These are phyloP conservation scores for Platorchestia sp. DNA, from an alignment of 1,140 invertebrate genomes.

Conservation along the genomic window DNA sequence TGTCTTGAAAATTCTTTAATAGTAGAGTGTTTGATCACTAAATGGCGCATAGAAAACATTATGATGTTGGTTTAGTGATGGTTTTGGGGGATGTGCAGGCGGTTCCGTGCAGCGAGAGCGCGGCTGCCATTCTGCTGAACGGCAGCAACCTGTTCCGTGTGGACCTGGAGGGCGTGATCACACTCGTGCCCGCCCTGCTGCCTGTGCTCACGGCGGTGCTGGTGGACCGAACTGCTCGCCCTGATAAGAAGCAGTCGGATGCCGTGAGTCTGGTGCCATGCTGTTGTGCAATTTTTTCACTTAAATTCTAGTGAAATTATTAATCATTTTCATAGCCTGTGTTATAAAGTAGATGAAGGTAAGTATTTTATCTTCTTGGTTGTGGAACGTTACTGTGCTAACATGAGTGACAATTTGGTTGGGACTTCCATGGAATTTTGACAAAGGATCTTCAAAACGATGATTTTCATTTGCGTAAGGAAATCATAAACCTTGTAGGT, in stretches of 20 bases:
- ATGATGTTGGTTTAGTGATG: not conserved
- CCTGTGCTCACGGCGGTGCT: constrained; percentile 90
- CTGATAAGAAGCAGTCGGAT: constrained; percentile 29
- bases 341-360: not conserved
- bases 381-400: not conserved
- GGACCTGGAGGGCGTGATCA: constrained; percentile 92
- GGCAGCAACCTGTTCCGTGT: constrained; percentile 86
- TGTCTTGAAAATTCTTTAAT: not conserved
- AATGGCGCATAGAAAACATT: not conserved
- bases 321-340: not conserved
- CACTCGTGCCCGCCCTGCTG: constrained; percentile 90
- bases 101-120: constrained; percentile 75
- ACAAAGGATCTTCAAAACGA: not conserved
- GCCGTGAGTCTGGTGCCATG: not conserved
- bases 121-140: constrained; percentile 85
- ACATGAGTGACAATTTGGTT: not conserved
- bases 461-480: not conserved
- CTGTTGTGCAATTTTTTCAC: not conserved
- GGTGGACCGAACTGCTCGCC: constrained; percentile 74
- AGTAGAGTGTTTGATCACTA: not conserved
- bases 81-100: not conserved
- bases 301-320: not conserved
- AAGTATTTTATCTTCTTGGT: not conserved
- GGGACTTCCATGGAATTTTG: not conserved
- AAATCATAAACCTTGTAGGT: not conserved